Base-by-base conservation (phyloP, 2,888 invertebrate species). In the Drosophila suboccidentalis region DNA sequence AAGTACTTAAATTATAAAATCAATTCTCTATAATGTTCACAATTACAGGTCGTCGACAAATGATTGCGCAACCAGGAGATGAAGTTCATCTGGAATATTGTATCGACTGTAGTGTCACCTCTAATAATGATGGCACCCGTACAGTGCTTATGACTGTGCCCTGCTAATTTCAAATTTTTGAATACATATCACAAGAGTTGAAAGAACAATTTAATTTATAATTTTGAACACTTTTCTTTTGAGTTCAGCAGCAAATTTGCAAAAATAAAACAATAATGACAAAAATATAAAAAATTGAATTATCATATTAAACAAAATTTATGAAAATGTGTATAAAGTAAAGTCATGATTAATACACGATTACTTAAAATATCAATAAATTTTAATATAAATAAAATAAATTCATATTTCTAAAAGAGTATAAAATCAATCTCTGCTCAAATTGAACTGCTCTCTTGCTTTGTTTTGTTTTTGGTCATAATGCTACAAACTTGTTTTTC, bases 401-500 rank as follows among this genome's bases (percentile, higher is more conserved):
- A 38, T 47, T 36, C 46, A 46, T 29, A 51, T 39, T 47, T 54
- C 11, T 17, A 13, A 34, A 34, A 63, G 58, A 44, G 64, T 43
- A 64, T 50, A 8, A 13, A 26, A 19, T n/a, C 11, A 15, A 29
- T 36, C 22, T 13, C 26, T 15, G 13, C 8, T 39, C 63, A 32
- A 6, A 29, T 10, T 49, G 9, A 55, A 32, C 9, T 39, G 15
- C 17, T 51, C 44, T 59, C 44, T 34, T 15, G 61, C 19, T 46
- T 46, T 43, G 10, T 50, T 11, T 65, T 38, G 10, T 50, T 11
- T 84, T 85, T 87, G 84, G 84, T 78, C 87, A 82, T 82, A 69
- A 63, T 38, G 57, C 62, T 63, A 53, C 19, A 80, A 86, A 87
- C 86, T 68, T 68, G 86, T 87, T 87, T 80, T 67, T 63, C 75